These are phyloP conservation scores for Trogon melanurus DNA, from an alignment of 2,113 vertebrate genomes.

Conservation along the genomic window DNA sequence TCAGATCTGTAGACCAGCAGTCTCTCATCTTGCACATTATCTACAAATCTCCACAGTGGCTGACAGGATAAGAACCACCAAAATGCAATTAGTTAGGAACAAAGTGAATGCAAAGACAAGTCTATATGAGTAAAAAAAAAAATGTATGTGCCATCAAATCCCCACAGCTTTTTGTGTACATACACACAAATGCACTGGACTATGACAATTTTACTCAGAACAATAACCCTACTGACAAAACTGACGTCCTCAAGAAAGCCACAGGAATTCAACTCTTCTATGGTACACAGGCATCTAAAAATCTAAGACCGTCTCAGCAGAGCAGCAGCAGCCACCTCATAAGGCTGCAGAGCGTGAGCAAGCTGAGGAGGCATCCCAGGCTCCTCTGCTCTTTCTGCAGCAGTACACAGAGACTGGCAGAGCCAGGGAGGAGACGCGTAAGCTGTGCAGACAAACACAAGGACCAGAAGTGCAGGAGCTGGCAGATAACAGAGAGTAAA, in stretches of 20 bases:
- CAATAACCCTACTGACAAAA: background rate
- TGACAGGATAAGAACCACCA: conserved; percentile 39
- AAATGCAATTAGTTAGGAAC: background rate
- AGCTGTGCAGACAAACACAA: background rate
- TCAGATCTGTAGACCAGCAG: conserved; percentile 93
- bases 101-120: background rate
- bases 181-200: background rate
- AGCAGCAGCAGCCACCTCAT: background rate
- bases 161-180: background rate
- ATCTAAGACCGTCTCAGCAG: background rate
- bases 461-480: background rate
- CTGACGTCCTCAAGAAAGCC: background rate
- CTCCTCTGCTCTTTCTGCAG: background rate
- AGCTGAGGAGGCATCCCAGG: background rate
- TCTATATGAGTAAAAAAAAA: background rate
- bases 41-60: conserved; percentile 94
- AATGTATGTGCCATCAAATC: background rate
- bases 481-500: background rate
- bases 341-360: background rate
- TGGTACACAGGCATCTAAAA: background rate
- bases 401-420: background rate
- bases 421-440: background rate
- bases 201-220: background rate
- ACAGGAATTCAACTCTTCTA: background rate
- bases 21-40: conserved; percentile 81